These are phyloP conservation scores for Danio tinwini DNA, from an alignment of 2,797 vertebrate genomes.

Conservation along the genomic window DNA sequence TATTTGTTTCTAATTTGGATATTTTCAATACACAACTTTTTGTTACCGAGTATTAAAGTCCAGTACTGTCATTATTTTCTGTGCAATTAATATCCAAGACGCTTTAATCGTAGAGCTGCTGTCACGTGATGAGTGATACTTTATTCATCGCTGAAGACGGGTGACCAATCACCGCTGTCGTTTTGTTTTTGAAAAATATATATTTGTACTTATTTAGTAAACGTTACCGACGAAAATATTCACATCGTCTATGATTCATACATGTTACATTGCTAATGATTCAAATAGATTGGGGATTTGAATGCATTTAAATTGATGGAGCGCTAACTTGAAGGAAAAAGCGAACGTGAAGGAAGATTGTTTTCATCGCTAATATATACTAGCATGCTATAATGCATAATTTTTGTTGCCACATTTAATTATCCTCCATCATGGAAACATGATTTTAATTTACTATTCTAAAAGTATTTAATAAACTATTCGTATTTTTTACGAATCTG, in stretches of 20 bases:
- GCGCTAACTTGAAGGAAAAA: not conserved
- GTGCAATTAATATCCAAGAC: not conserved
- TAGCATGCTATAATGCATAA: not conserved
- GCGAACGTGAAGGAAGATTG: not conserved
- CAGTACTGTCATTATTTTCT: not conserved
- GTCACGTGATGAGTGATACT: not conserved
- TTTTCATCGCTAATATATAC: not conserved
- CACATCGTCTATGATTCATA: too few species aligned
- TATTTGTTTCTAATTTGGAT: not conserved
- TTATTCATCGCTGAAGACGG: not conserved
- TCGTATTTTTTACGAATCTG: not conserved
- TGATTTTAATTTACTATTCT: too few species aligned
- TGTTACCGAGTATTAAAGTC: not conserved
- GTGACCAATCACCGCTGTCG: not conserved
- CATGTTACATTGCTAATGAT: not conserved
- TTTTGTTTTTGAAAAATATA: not conserved
- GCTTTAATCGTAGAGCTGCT: not conserved
- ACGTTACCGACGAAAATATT: not conserved
- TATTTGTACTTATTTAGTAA: not conserved
- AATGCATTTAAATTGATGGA: not conserved
- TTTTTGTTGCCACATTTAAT: not conserved
- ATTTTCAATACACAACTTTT: accelerated
- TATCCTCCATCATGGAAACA: not conserved
- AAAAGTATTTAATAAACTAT: too few species aligned
- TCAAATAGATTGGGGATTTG: not conserved